Conservation (phyloP, 2,888 invertebrate species). For the Lamellibrachia columna region DNA sequence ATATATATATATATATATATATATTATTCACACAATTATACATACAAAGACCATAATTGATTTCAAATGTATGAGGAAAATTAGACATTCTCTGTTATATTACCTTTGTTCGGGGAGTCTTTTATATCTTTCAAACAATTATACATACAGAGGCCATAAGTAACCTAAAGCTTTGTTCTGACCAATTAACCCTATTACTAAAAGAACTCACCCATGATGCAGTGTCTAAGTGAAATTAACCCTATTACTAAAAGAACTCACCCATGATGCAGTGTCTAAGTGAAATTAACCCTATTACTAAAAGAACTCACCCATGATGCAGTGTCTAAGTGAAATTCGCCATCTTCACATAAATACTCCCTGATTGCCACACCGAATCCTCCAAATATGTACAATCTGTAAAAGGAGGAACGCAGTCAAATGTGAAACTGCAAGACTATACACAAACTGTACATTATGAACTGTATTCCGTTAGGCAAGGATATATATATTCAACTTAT, state of each 20-base stretch:
- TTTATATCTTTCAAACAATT: no score
- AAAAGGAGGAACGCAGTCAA: constrained; percentile 29
- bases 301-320: constrained; percentile 25
- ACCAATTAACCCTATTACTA: constrained; percentile 11
- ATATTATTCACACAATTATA: no score
- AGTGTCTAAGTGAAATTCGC: constrained; percentile 28
- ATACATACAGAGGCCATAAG: no score
- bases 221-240: constrained; percentile 28
- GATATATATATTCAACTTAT: neutral
- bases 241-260: constrained; percentile 18
- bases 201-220: constrained; percentile 25
- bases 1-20: no score
- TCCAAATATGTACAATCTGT: constrained; percentile 58
- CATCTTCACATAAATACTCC: constrained; percentile 27
- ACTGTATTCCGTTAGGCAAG: neutral
- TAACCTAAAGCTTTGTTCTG: neutral
- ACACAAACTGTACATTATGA: neutral
- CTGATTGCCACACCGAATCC: constrained; percentile 50
- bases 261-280: constrained; percentile 26
- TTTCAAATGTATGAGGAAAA: no score
- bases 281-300: constrained; percentile 19
- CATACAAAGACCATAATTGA: no score
- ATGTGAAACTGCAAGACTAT: neutral
- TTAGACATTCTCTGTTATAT: no score
- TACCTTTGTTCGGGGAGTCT: no score